Conservation (phyloP, 2,888 invertebrate genomes). For the Amorpha juglandis region DNA sequence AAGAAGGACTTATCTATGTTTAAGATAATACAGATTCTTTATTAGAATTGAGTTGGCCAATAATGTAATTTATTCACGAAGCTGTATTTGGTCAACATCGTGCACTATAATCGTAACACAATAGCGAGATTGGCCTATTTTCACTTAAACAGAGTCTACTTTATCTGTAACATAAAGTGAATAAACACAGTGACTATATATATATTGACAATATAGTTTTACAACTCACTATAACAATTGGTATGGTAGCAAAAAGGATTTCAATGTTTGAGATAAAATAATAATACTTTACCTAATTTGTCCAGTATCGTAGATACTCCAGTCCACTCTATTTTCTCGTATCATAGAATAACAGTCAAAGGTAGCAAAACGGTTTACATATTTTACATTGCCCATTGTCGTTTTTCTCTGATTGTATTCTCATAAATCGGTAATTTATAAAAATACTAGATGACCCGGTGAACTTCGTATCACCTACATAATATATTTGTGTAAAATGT, state of each 20-base stretch:
- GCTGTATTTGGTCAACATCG: background rate
- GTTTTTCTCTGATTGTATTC: too few species aligned
- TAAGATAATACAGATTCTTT: too few species aligned
- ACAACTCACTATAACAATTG: background rate
- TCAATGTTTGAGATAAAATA: background rate
- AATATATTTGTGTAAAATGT: too few species aligned
- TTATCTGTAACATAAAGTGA: background rate
- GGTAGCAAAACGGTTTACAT: too few species aligned
- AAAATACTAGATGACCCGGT: too few species aligned
- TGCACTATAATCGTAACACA: background rate
- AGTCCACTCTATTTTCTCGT: too few species aligned
- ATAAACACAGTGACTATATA: background rate
- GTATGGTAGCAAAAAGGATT: background rate
- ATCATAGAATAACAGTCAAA: too few species aligned
- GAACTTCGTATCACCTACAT: too few species aligned
- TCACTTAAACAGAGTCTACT: background rate
- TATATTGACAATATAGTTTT: background rate
- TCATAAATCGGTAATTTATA: too few species aligned
- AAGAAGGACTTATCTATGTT: too few species aligned
- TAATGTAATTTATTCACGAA: constrained; percentile 9
- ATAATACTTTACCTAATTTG: background rate
- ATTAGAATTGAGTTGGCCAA: background rate
- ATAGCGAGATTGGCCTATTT: background rate
- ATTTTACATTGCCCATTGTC: too few species aligned
- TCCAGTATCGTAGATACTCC: too few species aligned